phyloP scores from a whole-genome alignment of 2,888 invertebrate species.

The Lasioglossum zephyrum region DNA sequence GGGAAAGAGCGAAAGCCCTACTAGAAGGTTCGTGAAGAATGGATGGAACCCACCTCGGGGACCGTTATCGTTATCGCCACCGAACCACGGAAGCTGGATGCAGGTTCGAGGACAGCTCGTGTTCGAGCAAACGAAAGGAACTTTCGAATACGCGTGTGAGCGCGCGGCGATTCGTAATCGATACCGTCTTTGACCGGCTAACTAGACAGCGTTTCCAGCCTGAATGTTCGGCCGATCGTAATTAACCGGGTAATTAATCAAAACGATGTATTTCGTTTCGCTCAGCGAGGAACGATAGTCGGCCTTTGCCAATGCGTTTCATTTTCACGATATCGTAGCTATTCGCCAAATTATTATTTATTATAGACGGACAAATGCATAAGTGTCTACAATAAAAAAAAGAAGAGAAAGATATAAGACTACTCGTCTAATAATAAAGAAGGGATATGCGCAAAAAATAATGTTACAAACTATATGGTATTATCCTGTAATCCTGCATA shows the following conservation, averaged over 20 bases:
- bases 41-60: slow-evolving; percentile 50
- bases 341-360: too few relatives aligned
- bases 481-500: too few relatives aligned
- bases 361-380: too few relatives aligned
- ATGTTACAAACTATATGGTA: too few relatives aligned
- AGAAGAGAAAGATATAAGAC: too few relatives aligned
- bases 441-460: too few relatives aligned
- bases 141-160: slow-evolving; percentile 28
- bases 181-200: slow-evolving; percentile 3
- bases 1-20: slow-evolving; percentile 55
- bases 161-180: not conserved
- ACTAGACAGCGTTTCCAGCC: not conserved
- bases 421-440: too few relatives aligned
- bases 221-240: not conserved
- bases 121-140: slow-evolving; percentile 19
- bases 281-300: not conserved
- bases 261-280: not conserved
- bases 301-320: not conserved
- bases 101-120: not conserved
- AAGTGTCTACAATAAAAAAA: too few relatives aligned
- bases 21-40: slow-evolving; percentile 67
- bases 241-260: not conserved
- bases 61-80: slow-evolving; percentile 69
- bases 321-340: not conserved
- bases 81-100: slow-evolving; percentile 30